phyloP scores from a whole-genome alignment of 1,140 invertebrate species.

The Papilio helenus region DNA sequence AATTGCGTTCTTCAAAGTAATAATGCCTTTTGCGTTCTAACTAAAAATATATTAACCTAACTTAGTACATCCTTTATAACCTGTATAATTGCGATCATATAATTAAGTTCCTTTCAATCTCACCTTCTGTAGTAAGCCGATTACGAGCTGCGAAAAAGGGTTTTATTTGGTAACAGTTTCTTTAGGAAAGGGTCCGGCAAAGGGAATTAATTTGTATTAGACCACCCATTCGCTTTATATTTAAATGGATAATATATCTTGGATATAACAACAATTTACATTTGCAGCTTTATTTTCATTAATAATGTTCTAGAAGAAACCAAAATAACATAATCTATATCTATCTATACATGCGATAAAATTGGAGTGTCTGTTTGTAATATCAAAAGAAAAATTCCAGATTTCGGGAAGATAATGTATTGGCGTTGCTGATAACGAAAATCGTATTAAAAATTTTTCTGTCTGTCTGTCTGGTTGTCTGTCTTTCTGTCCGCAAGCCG shows the following conservation, averaged over 20 bases:
- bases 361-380: no score
- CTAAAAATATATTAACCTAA: neutral
- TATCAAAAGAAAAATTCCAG: no score
- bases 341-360: no score
- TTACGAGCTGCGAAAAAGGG: constrained; percentile 10
- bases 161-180: constrained; percentile 21
- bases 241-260: constrained; percentile 1
- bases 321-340: no score
- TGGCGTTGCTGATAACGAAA: no score
- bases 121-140: constrained; percentile 14
- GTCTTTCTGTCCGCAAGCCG: no score
- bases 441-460: no score
- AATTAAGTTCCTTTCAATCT: constrained; percentile 24
- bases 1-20: neutral
- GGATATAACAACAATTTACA: neutral
- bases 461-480: no score
- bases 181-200: constrained; percentile 29
- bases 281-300: neutral
- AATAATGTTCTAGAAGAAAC: no score
- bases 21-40: neutral
- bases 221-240: constrained; percentile 6
- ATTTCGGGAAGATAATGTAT: no score
- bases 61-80: neutral
- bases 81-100: neutral
- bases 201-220: constrained; percentile 35